Evolutionary conservation across 2,113 vertebrate genomes (phyloP).

Genomic region (Nesospiza acunhae): DNA sequence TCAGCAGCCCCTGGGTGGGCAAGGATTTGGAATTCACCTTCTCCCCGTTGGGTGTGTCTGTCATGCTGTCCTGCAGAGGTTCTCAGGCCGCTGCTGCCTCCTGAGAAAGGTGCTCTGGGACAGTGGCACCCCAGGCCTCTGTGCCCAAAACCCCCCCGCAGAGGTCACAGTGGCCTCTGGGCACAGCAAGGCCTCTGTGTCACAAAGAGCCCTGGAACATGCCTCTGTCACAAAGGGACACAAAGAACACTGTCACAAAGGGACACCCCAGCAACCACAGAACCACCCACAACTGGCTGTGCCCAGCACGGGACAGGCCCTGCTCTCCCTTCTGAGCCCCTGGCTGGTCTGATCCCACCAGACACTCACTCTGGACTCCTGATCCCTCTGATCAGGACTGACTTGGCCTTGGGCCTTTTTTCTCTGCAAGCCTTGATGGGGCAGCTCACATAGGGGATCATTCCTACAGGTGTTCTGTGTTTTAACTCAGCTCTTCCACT

Average conservation of each 20-base stretch:
- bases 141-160: background rate
- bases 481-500: background rate
- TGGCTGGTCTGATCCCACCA: accelerated
- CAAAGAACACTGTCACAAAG: background rate
- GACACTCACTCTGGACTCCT: background rate
- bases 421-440: background rate
- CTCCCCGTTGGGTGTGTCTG: background rate
- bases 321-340: background rate
- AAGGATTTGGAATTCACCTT: background rate
- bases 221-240: background rate
- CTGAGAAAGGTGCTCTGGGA: background rate
- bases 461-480: background rate
- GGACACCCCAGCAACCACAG: background rate
- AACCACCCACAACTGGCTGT: no score
- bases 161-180: background rate
- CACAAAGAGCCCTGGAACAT: accelerated
- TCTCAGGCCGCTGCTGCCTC: background rate
- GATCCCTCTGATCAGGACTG: background rate
- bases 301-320: background rate
- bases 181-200: accelerated
- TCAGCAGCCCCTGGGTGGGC: background rate
- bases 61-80: background rate
- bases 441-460: background rate
- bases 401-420: background rate
- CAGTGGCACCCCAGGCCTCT: background rate